These are phyloP conservation scores for Alitta virens DNA, from an alignment of 2,888 invertebrate genomes.

Conservation along the genomic window DNA sequence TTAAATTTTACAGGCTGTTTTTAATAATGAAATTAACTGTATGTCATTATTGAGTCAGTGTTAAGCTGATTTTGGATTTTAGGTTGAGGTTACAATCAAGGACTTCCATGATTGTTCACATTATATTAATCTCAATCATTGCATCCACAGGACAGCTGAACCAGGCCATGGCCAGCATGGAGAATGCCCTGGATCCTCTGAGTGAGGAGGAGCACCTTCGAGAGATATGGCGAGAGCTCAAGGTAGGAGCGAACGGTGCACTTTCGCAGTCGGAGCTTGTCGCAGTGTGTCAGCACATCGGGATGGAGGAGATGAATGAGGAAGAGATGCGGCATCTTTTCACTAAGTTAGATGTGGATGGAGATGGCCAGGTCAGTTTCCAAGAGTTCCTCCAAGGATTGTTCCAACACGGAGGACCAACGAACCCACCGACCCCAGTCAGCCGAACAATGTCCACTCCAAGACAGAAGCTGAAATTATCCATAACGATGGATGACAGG, in stretches of 20 bases:
- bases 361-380: conserved; percentile 67
- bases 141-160: conserved; percentile 41
- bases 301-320: conserved; percentile 65
- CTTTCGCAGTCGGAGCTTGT: conserved; percentile 67
- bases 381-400: conserved; percentile 66
- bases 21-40: too few species aligned
- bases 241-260: conserved; percentile 65
- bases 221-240: conserved; percentile 66
- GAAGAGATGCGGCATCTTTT: conserved; percentile 66
- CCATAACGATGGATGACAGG: conserved; percentile 11
- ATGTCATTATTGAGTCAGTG: too few species aligned
- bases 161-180: conserved; percentile 34
- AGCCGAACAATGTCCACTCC: conserved; percentile 15
- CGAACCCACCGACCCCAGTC: conserved; percentile 8
- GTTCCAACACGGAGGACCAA: conserved; percentile 59
- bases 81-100: too few species aligned
- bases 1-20: too few species aligned
- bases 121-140: too few species aligned
- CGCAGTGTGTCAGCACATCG: conserved; percentile 68
- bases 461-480: conserved; percentile 17
- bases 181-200: conserved; percentile 28
- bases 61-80: too few species aligned
- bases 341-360: conserved; percentile 66
- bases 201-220: conserved; percentile 63
- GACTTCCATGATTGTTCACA: too few species aligned